Conservation (phyloP, 2,888 invertebrate genomes). For the Parnassius mnemosyne region DNA sequence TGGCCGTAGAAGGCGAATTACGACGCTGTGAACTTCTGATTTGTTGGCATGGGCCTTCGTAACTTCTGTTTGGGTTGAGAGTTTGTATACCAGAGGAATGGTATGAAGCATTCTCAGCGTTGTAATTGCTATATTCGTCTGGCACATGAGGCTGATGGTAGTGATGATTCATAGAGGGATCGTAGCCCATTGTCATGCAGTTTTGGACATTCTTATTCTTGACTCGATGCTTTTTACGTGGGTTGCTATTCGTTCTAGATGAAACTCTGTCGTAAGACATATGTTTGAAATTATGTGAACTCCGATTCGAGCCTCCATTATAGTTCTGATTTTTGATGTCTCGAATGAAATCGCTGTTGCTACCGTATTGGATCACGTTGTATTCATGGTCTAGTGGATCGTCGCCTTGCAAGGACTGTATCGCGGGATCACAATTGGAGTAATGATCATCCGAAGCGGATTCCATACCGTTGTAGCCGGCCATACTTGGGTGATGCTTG, state of each 20-base stretch:
- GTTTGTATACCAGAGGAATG: conserved; percentile 77
- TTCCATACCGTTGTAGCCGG: conserved; percentile 72
- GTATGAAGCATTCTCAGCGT: conserved; percentile 74
- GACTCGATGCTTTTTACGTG: conserved; percentile 72
- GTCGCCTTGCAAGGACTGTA: conserved; percentile 73
- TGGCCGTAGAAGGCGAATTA: conserved; percentile 69
- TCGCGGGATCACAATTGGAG: conserved; percentile 76
- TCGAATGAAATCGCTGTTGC: conserved; percentile 72
- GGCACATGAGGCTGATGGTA: conserved; percentile 78
- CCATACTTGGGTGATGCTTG: conserved; percentile 71
- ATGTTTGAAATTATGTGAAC: conserved; percentile 77
- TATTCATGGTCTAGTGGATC: conserved; percentile 77
- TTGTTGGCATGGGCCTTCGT: conserved; percentile 63
- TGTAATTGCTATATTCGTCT: conserved; percentile 72
- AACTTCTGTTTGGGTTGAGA: conserved; percentile 76
- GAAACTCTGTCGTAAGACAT: conserved; percentile 76
- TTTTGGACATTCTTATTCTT: conserved; percentile 78
- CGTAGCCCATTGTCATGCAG: conserved; percentile 82
- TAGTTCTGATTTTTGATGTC: conserved; percentile 80
- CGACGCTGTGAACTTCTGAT: conserved; percentile 68
- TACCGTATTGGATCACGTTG: conserved; percentile 77
- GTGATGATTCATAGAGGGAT: conserved; percentile 71
- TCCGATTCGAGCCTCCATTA: conserved; percentile 71
- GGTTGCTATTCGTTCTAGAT: conserved; percentile 76
- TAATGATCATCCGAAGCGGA: conserved; percentile 77